A percentile compares a stretch with the other conserved stretches of the same genome.
These are phyloP conservation scores for Galeruca laticollis DNA, from an alignment of 2,888 invertebrate species.

Conservation along the genomic window DNA sequence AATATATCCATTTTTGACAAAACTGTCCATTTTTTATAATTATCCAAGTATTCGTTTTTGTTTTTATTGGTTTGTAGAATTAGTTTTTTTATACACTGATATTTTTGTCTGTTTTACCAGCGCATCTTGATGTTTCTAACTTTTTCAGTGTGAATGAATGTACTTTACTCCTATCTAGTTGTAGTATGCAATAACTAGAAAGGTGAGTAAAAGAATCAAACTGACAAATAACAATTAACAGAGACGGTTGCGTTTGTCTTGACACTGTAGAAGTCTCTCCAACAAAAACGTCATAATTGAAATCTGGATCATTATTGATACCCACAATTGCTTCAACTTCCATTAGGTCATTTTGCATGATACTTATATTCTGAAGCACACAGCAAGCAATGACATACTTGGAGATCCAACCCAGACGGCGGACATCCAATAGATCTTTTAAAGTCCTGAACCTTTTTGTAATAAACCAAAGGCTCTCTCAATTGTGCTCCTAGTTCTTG, in stretches of 20 bases:
- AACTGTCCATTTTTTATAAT: no score
- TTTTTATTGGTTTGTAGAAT: no score
- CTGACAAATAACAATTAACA: constrained; percentile 19
- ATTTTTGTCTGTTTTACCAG: no score
- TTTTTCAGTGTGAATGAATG: neutral
- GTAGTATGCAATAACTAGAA: neutral
- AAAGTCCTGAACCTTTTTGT: constrained; percentile 28
- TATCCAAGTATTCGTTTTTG: no score
- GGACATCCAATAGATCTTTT: constrained; percentile 21
- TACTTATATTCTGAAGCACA: constrained; percentile 21
- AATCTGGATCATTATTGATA: constrained; percentile 22
- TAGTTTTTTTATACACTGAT: no score
- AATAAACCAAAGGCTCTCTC: constrained; percentile 28
- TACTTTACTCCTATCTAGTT: neutral
- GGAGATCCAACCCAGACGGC: constrained; percentile 17
- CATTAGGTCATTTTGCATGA: constrained; percentile 24
- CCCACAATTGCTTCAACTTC: constrained; percentile 24
- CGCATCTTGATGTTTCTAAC: no score
- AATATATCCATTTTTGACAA: no score
- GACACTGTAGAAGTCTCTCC: constrained; percentile 23
- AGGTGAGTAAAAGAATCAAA: constrained; percentile 10
- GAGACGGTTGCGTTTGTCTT: constrained; percentile 24
- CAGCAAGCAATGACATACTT: constrained; percentile 18
- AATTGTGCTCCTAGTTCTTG: constrained; percentile 23
- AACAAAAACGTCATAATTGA: constrained; percentile 25